Evolutionary conservation across 2,113 vertebrate species (phyloP).

Genomic region (Merops nubicus): DNA sequence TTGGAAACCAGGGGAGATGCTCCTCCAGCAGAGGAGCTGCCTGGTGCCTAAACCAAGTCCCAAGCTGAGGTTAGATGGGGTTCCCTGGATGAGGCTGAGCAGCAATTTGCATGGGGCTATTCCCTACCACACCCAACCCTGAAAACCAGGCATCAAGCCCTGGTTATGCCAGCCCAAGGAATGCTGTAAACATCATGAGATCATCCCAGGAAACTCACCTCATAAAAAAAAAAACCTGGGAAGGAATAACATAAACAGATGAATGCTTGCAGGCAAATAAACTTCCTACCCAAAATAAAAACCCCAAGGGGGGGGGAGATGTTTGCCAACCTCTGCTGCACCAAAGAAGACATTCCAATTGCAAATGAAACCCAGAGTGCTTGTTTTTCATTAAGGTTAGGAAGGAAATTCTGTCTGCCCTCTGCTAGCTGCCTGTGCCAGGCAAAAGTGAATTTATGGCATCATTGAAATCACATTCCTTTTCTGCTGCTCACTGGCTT

Average conservation of each 20-base stretch:
- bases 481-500: constrained; percentile 15
- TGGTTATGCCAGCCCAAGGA: neutral
- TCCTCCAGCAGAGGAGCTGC: neutral
- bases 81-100: neutral
- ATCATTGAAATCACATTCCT: constrained; percentile 33
- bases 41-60: neutral
- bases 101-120: neutral
- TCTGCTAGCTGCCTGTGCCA: neutral
- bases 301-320: neutral
- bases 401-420: constrained; percentile 19
- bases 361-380: neutral
- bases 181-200: constrained; percentile 34
- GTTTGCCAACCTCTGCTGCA: neutral
- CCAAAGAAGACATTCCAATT: neutral
- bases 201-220: constrained; percentile 24
- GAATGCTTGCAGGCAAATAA: neutral
- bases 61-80: neutral
- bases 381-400: constrained; percentile 2
- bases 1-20: neutral
- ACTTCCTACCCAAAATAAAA: neutral
- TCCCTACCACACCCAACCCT: constrained; percentile 15
- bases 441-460: neutral
- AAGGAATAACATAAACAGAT: neutral
- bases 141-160: neutral
- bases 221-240: neutral